These are phyloP conservation scores for Verasper variegatus DNA, from an alignment of 2,113 vertebrate genomes.

Conservation along the genomic window DNA sequence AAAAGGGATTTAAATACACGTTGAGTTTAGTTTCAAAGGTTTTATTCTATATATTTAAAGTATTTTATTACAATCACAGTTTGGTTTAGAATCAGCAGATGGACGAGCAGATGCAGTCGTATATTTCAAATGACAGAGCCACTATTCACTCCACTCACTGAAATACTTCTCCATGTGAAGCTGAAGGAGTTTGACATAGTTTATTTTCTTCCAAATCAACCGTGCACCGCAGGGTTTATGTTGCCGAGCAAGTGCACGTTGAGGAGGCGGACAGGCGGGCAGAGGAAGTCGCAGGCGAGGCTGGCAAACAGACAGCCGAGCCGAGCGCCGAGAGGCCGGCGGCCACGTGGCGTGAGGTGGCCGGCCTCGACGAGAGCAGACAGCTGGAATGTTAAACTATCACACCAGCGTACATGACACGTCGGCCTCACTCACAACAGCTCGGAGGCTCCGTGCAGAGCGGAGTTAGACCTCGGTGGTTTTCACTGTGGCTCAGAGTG, in stretches of 20 bases:
- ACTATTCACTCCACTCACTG: background rate
- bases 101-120: background rate
- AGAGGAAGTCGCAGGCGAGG: background rate
- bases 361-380: slow-evolving; percentile 51
- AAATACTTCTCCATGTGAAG: background rate
- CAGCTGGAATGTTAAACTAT: slow-evolving; percentile 59
- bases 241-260: background rate
- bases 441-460: slow-evolving; percentile 12
- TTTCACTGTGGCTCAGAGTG: too few species aligned
- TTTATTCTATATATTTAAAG: slow-evolving; percentile 9
- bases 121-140: background rate
- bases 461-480: too few species aligned
- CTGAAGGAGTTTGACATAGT: slow-evolving; percentile 11
- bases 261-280: background rate
- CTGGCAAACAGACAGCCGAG: slow-evolving; percentile 35
- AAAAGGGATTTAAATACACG: slow-evolving; percentile 6
- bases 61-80: slow-evolving; percentile 16
- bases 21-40: slow-evolving; percentile 22
- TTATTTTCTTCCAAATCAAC: slow-evolving; percentile 3
- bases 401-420: slow-evolving; percentile 40
- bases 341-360: slow-evolving; percentile 50
- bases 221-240: background rate
- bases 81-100: too few species aligned
- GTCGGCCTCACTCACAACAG: slow-evolving; percentile 38
- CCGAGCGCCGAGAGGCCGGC: slow-evolving; percentile 34